These are phyloP conservation scores for Trididemnum miniatum DNA, from an alignment of 23 tunicate genomes.

Conservation along the genomic window DNA sequence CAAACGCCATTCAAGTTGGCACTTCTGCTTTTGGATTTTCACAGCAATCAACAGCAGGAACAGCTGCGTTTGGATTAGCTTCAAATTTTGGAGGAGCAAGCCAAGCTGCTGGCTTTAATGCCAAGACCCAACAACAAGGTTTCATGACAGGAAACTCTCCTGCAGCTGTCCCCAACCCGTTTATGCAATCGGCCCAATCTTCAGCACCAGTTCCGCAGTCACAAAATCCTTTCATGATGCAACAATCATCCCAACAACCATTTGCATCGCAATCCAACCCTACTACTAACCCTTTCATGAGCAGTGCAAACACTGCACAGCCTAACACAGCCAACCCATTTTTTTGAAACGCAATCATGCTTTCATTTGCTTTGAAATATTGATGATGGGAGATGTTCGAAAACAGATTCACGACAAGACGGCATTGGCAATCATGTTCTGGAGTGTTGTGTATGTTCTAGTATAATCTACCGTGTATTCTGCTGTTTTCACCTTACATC, in stretches of 20 bases:
- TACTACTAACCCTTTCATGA: slow-evolving; percentile 61
- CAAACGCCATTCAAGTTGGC: background rate
- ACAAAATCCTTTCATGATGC: slow-evolving; percentile 61
- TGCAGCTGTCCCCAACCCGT: slow-evolving; percentile 32
- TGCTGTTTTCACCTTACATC: too few relatives aligned
- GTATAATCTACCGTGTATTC: too few relatives aligned
- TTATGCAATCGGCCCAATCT: slow-evolving; percentile 25
- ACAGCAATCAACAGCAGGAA: background rate
- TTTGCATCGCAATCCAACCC: slow-evolving; percentile 23
- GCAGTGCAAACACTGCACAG: background rate
- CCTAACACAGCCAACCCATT: slow-evolving; percentile 53
- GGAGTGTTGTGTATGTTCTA: too few relatives aligned
- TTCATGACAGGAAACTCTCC: background rate
- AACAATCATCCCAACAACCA: slow-evolving; percentile 19
- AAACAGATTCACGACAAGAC: too few relatives aligned
- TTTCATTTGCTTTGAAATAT: too few relatives aligned
- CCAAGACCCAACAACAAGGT: slow-evolving; percentile 7
- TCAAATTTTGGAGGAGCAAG: background rate
- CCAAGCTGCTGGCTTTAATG: background rate
- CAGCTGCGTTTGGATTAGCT: background rate
- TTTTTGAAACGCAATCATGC: too few relatives aligned
- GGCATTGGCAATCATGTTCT: too few relatives aligned
- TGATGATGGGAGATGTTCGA: too few relatives aligned
- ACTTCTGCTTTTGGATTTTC: background rate
- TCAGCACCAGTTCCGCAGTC: background rate